A percentile compares a stretch with the other conserved stretches of the same genome.
Conservation (phyloP, 2,113 vertebrate genomes). For the Hucho hucho region DNA sequence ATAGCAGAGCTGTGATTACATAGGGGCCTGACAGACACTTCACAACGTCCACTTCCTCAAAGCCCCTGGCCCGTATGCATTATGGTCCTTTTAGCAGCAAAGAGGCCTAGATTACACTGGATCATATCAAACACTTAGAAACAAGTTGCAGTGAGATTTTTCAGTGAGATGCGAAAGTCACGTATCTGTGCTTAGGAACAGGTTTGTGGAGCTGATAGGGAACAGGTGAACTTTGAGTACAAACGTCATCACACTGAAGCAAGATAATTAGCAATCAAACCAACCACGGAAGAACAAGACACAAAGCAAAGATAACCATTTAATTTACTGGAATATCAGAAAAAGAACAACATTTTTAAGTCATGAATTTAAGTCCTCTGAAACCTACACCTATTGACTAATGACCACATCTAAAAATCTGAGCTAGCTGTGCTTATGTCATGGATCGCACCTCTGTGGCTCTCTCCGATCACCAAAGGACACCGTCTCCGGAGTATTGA, state of each 20-base stretch:
- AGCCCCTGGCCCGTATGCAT: not conserved
- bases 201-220: not conserved
- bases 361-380: not conserved
- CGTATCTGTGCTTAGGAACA: not conserved
- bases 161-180: not conserved
- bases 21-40: slow-evolving; percentile 5
- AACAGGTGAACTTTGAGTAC: slow-evolving; percentile 19
- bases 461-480: too few relatives aligned
- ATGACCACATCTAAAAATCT: not conserved
- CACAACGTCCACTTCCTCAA: slow-evolving; percentile 1
- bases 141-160: not conserved
- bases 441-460: too few relatives aligned
- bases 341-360: too few relatives aligned
- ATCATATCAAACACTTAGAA: not conserved
- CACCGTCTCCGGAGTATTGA: too few relatives aligned
- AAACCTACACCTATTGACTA: not conserved
- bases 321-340: not conserved
- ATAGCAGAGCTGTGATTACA: slow-evolving; percentile 11
- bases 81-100: not conserved
- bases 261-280: slow-evolving; percentile 4
- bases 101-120: not conserved
- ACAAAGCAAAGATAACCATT: slow-evolving; percentile 20
- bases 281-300: slow-evolving; percentile 12
- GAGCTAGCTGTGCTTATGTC: not conserved
- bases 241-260: not conserved